These are phyloP conservation scores for Chlorops oryzae DNA, from an alignment of 1,140 invertebrate genomes.

Conservation along the genomic window DNA sequence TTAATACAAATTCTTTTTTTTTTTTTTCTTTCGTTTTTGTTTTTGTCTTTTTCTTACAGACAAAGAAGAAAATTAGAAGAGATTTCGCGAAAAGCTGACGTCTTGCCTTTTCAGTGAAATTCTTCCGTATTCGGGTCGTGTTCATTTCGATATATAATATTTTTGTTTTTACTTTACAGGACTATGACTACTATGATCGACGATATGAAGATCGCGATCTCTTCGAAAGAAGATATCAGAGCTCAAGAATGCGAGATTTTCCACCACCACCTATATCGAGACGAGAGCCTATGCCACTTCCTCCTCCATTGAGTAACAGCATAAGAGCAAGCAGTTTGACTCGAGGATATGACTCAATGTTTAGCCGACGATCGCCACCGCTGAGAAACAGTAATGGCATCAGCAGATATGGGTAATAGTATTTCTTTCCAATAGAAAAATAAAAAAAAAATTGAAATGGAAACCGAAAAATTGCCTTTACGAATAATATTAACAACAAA, in stretches of 20 bases:
- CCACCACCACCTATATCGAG: conserved; percentile 57
- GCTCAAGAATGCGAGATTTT: conserved; percentile 56
- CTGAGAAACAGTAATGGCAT: conserved; percentile 47
- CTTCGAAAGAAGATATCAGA: conserved; percentile 70
- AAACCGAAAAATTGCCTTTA: no score
- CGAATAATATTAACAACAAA: conserved; percentile 12
- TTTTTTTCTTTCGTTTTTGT: no score
- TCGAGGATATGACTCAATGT: conserved; percentile 69
- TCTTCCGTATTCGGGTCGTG: no score
- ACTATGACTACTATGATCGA: conserved; percentile 78
- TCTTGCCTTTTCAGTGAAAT: no score
- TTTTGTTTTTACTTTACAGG: conserved; percentile 48
- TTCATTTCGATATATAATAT: conserved; percentile 2
- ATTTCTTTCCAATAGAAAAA: background rate
- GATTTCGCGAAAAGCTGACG: no score
- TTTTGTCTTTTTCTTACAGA: no score
- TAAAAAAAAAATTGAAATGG: no score
- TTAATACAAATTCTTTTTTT: no score
- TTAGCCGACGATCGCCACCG: conserved; percentile 71
- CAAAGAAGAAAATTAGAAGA: no score
- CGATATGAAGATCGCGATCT: conserved; percentile 70
- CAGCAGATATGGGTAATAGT: conserved; percentile 45
- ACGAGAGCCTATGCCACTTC: conserved; percentile 48
- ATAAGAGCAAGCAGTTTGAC: conserved; percentile 55
- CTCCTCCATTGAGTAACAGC: conserved; percentile 49